Percentiles rank a stretch among this genome's conserved stretches.
phyloP scores from a whole-genome alignment of 2,797 vertebrate species.

The Nyctibius grandis region DNA sequence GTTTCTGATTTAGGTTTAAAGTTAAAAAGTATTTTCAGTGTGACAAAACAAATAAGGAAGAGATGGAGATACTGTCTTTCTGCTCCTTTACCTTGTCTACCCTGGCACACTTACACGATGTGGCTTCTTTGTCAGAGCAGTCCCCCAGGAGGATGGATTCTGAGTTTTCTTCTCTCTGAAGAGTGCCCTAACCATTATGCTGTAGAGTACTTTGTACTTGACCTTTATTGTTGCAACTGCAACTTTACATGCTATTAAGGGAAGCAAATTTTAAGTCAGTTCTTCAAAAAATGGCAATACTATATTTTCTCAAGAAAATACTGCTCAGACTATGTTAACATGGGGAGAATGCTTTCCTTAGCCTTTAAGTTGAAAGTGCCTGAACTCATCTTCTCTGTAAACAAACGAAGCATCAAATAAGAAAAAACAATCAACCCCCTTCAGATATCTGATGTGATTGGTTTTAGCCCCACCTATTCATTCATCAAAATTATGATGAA shows the following conservation, averaged over 20 bases:
- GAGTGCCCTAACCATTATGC: not conserved
- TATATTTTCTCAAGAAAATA: not conserved
- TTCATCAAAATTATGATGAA: not conserved
- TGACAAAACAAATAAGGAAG: not conserved
- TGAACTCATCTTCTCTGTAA: not conserved
- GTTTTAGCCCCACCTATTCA: not conserved
- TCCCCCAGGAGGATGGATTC: fast-evolving
- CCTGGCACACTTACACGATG: fast-evolving
- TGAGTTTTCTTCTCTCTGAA: not conserved
- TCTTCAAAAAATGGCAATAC: not conserved
- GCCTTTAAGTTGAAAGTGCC: not conserved
- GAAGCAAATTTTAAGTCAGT: not conserved
- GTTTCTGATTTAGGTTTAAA: not conserved
- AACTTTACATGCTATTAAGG: not conserved
- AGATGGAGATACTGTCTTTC: not conserved
- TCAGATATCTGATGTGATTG: not conserved
- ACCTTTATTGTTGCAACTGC: not conserved
- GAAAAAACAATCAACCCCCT: not conserved
- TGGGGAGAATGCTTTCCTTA: not conserved
- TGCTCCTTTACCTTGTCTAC: not conserved
- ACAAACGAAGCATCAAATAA: not conserved
- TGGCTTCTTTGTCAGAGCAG: not conserved
- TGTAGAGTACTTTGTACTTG: not conserved
- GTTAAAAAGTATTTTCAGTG: not conserved
- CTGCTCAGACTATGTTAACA: not conserved